Evolutionary conservation across 2,113 vertebrate genomes (phyloP).

Genomic region (Polyodon spathula): DNA sequence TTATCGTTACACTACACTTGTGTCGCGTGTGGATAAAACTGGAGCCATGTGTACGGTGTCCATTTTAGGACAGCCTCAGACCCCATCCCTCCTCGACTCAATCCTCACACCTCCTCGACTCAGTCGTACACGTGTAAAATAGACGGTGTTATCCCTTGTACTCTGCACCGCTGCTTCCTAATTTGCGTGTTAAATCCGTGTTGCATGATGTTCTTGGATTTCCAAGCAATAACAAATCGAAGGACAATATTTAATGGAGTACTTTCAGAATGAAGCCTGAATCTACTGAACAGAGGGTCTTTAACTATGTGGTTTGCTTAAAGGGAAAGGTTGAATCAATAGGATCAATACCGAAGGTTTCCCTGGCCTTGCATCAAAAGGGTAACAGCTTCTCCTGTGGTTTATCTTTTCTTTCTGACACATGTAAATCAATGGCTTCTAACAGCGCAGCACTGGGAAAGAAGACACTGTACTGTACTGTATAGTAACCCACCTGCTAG

Average conservation of each 20-base stretch:
- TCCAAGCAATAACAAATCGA: conserved; percentile 47
- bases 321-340: conserved; percentile 72
- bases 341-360: conserved; percentile 68
- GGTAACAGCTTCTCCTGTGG: conserved; percentile 45
- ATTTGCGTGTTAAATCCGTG: too few species aligned
- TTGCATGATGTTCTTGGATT: conserved; percentile 29
- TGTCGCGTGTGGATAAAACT: neutral
- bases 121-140: too few species aligned
- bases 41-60: too few species aligned
- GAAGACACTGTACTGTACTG: conserved; percentile 15
- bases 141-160: too few species aligned
- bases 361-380: conserved; percentile 61
- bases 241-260: conserved; percentile 67
- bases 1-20: neutral
- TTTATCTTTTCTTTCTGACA: conserved; percentile 55
- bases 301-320: conserved; percentile 64
- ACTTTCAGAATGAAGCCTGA: conserved; percentile 47
- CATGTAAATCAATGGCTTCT: conserved; percentile 62
- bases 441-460: conserved; percentile 40
- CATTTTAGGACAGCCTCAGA: too few species aligned
- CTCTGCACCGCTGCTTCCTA: too few species aligned
- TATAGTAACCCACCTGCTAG: conserved; percentile 7
- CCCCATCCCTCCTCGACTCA: too few species aligned
- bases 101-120: too few species aligned
- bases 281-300: conserved; percentile 50